Evolutionary conservation across 2,797 vertebrate species (phyloP), one percentile per base, ranked within the genome.

Genomic region (Cyprinella venusta): DNA sequence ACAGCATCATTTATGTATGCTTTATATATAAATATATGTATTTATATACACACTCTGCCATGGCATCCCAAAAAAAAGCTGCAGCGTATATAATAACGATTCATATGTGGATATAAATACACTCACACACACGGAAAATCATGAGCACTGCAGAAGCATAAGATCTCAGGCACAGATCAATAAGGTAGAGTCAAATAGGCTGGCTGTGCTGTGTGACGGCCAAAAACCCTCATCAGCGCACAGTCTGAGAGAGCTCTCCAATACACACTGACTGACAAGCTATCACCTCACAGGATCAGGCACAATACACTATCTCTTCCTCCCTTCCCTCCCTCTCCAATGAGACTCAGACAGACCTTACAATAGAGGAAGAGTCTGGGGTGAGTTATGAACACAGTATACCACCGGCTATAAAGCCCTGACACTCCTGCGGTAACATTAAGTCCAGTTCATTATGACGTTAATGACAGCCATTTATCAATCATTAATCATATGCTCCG

Each of bases 101-200:
- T 7, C 63, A 68, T 36, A 67, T 26, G 10, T 52, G 12, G 52
- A 30, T 10, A 75, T 30, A 75, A 45, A 42, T 10, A 64, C 61
- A 36, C 21, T 16, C 38, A 45, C 59, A 70, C 24, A 52, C 18
- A 21, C 3, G 19, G 30, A 12, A 74, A 24, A 76, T 13, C 9
- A 16, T n/a, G 9, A 72, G 21, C 69, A 61, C n/a, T 76, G 36
- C 19, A 16, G 69, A 42, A 50, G 45, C 74, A 61, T 50, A 82
- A 84, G 76, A 86, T 79, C 77, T 84, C 84, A 76, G 72, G 56
- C 48, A 71, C 45, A 21, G 61, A 83, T 85, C 81, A 70, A 87
- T 83, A 63, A 7, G 42, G 50, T 21, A 79, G 72, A 83, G 86
- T 69, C 80, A 76, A 71, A 71, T 69, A 19, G 80, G 83, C 70